A percentile compares a stretch with the other conserved stretches of the same genome.
These are phyloP conservation scores for Elysia chlorotica DNA, from an alignment of 1,140 invertebrate species.

Conservation along the genomic window DNA sequence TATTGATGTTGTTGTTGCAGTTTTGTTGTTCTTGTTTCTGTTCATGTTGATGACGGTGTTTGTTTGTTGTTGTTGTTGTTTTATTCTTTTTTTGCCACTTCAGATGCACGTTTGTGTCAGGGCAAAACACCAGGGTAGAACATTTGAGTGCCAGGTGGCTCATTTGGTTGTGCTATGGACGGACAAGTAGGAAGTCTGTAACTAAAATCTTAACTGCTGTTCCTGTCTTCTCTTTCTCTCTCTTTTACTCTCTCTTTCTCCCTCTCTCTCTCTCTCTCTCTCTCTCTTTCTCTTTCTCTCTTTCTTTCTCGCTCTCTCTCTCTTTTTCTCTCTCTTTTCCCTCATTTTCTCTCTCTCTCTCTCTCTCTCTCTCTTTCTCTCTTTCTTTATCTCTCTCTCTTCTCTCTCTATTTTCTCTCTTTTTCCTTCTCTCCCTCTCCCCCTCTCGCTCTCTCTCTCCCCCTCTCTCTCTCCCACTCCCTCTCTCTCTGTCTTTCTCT, in stretches of 20 bases:
- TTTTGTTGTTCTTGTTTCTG: too few species aligned
- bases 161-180: neutral
- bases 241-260: constrained; percentile 12
- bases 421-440: constrained; percentile 1
- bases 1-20: too few species aligned
- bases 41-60: too few species aligned
- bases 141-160: neutral
- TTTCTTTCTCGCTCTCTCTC: constrained; percentile 9
- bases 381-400: neutral
- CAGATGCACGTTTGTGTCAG: neutral
- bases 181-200: neutral
- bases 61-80: too few species aligned
- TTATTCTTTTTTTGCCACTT: neutral
- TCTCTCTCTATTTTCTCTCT: neutral
- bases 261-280: neutral
- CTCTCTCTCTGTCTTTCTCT: constrained; percentile 16
- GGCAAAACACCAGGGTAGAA: neutral
- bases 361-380: neutral
- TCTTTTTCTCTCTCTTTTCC: neutral
- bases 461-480: constrained; percentile 1
- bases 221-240: constrained; percentile 8
- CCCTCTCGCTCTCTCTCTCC: constrained; percentile 8
- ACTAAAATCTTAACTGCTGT: constrained; percentile 8
- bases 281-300: constrained; percentile 6
- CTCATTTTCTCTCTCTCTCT: neutral